These are phyloP conservation scores for Camponotus floridanus DNA, from an alignment of 1,140 invertebrate species.

Conservation along the genomic window DNA sequence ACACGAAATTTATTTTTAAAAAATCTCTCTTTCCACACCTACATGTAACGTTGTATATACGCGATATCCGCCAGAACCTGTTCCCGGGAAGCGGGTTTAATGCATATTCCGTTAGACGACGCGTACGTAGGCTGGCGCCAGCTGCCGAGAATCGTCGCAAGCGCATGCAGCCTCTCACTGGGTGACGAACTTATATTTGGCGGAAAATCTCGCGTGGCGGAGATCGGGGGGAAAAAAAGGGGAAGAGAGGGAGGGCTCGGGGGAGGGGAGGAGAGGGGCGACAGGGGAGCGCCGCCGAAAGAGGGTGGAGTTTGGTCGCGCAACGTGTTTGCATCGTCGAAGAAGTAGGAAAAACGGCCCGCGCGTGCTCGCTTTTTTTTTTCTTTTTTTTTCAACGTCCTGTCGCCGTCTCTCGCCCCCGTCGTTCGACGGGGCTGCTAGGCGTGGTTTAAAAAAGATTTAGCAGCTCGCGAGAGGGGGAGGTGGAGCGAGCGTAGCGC, in stretches of 20 bases:
- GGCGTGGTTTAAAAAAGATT: slow-evolving; percentile 81
- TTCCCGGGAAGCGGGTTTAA: slow-evolving; percentile 8
- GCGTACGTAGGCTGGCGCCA: slow-evolving; percentile 44
- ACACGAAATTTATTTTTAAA: background rate
- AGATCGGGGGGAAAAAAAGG: slow-evolving; percentile 51
- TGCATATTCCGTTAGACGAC: slow-evolving; percentile 17
- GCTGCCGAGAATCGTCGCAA: slow-evolving; percentile 26
- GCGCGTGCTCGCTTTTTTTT: slow-evolving; percentile 72
- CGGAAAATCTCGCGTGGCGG: slow-evolving; percentile 64
- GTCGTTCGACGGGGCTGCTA: slow-evolving; percentile 70
- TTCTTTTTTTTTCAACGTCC: background rate
- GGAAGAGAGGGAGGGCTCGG: slow-evolving; percentile 37
- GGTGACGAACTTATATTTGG: slow-evolving; percentile 50
- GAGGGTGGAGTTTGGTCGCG: slow-evolving; percentile 74
- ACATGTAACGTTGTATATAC: background rate
- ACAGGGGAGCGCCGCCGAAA: slow-evolving; percentile 50
- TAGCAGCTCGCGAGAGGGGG: slow-evolving; percentile 60
- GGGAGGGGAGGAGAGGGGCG: slow-evolving; percentile 58
- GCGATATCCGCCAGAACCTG: slow-evolving; percentile 37
- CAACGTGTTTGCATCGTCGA: slow-evolving; percentile 60
- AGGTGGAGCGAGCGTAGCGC: slow-evolving; percentile 66
- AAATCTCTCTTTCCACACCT: background rate
- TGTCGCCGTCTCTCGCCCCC: slow-evolving; percentile 59
- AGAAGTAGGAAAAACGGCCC: slow-evolving; percentile 78
- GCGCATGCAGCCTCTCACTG: slow-evolving; percentile 35